Evolutionary conservation across 2,797 vertebrate genomes (phyloP), one percentile per base, ranked within the genome.

Genomic region (Trachurus trachurus): DNA sequence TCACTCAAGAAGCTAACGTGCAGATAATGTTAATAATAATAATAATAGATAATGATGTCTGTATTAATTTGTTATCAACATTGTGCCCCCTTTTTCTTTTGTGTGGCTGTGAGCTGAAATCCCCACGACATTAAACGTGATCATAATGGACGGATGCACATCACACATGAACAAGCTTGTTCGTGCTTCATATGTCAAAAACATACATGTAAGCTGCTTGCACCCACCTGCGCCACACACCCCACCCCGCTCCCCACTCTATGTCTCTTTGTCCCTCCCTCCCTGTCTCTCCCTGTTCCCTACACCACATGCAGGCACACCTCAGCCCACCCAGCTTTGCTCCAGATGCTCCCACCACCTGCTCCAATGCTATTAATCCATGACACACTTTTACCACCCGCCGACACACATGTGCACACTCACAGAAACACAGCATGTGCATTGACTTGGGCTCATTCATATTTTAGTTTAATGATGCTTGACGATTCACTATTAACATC

Each of bases 331-430:
- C 64, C 65, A 62, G 61, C 31, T 76, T 68, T 62, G 54, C 64
- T 70, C 77, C 83, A 84, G 82, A 84, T 79, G 80, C 50, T 78
- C 42, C 52, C 62, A 67, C 75, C 86, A 85, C 66, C 80, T 78
- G 82, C 67, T 80, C 54, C 45, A 56, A 60, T 61, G 76, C 49
- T 26, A 17, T 75, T 64, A 65, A 22, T 58, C 62, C 49, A 10
- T 42, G 17, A 17, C 17, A 50, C 34, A 29, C 71, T 45, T 37
- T n/a, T 66, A 42, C n/a, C 57, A 54, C 62, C 17, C 54, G 54
- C 54, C 6, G 17, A 66, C 52, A 9, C 45, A 16, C 0, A 60
- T 13, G 34, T 39, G 16, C 49, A 59, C 16, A 34, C 26, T 11
- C 44, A 17, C n/a, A 29, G 6, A 44, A 49, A 52, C 58, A 37